Evolutionary conservation across 37 sponge, comb jelly and placozoan species (phyloP).

Genomic region (Cladorhizidae sp.): DNA sequence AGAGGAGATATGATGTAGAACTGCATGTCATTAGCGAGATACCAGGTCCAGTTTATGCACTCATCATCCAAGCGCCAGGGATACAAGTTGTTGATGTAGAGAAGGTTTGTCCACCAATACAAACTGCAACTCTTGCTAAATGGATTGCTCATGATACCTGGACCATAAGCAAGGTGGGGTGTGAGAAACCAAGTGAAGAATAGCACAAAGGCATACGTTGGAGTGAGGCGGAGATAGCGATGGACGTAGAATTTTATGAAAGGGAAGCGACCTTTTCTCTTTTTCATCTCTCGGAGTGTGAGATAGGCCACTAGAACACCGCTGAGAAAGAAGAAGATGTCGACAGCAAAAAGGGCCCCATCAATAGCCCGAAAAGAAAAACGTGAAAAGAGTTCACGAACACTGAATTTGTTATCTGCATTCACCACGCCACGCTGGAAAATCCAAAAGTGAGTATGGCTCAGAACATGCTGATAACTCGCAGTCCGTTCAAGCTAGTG

Average conservation of each 20-base stretch:
- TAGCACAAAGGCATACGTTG: conserved; percentile 68
- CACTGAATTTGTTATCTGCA: conserved; percentile 10
- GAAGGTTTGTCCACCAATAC: conserved; percentile 92
- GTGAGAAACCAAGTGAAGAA: conserved; percentile 62
- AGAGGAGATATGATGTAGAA: conserved; percentile 84
- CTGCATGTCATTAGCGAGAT: conserved; percentile 93
- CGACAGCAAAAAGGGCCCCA: conserved; percentile 74
- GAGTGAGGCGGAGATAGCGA: conserved; percentile 79
- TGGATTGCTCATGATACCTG: conserved; percentile 34
- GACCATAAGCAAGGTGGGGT: conserved; percentile 21
- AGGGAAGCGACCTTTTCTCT: conserved; percentile 63
- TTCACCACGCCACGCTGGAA: not conserved
- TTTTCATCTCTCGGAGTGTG: conserved; percentile 59
- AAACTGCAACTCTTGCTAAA: conserved; percentile 42
- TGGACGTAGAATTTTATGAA: conserved; percentile 77
- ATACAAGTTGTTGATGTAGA: conserved; percentile 93
- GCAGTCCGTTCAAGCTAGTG: conserved; percentile 73
- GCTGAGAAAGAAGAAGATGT: conserved; percentile 83
- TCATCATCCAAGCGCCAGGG: conserved; percentile 51
- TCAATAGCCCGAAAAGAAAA: conserved; percentile 55
- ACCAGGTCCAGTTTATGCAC: conserved; percentile 90
- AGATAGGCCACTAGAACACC: conserved; percentile 80
- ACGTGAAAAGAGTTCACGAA: not conserved
- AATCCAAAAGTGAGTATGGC: conserved; percentile 54
- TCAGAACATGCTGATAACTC: conserved; percentile 90